Conservation (phyloP, 2,113 vertebrate genomes). For the Pipa parva region DNA sequence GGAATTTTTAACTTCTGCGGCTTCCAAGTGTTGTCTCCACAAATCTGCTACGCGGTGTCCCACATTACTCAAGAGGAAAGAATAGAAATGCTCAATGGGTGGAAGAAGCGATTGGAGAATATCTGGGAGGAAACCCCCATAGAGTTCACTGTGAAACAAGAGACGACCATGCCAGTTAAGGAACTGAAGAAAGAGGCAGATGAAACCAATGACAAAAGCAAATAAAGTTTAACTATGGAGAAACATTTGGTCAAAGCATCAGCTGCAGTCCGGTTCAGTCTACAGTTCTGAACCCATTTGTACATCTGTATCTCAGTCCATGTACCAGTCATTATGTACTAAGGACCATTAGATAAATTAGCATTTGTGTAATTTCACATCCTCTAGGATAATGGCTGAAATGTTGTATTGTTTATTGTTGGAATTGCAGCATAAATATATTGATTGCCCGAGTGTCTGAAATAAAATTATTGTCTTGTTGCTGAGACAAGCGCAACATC, state of each 20-base stretch:
- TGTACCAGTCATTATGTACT: too few species aligned
- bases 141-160: conserved; percentile 58
- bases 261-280: conserved; percentile 56
- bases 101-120: conserved; percentile 60
- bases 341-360: too few species aligned
- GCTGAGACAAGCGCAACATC: too few species aligned
- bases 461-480: too few species aligned
- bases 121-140: conserved; percentile 65
- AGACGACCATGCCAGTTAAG: conserved; percentile 64
- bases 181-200: conserved; percentile 51
- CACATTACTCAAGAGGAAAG: conserved; percentile 45
- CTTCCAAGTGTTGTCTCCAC: conserved; percentile 74
- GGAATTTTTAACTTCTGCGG: conserved; percentile 73
- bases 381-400: too few species aligned
- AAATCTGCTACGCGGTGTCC: conserved; percentile 65
- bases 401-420: too few species aligned
- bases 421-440: too few species aligned
- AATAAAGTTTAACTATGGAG: conserved; percentile 64
- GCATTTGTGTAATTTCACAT: too few species aligned
- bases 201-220: conserved; percentile 47
- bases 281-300: too few species aligned
- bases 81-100: conserved; percentile 56
- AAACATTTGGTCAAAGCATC: conserved; percentile 70
- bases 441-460: too few species aligned
- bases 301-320: too few species aligned